Conservation (phyloP, 2,888 invertebrate genomes). For the Trissonchulus sp. region DNA sequence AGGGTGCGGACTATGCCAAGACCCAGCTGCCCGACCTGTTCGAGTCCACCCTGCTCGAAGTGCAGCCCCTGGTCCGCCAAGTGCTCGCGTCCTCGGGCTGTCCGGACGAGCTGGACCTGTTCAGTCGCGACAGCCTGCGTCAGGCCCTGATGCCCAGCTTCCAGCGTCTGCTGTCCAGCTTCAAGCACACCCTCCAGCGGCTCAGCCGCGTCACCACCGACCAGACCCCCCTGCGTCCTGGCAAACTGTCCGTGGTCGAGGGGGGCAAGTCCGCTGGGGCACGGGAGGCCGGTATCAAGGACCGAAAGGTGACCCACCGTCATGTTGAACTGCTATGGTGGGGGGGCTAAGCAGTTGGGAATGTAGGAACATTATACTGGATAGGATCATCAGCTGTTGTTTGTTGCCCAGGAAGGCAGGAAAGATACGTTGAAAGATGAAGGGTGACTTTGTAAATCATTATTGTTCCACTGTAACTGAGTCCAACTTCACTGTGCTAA, state of each 20-base stretch:
- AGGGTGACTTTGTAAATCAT: no score
- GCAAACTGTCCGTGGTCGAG: neutral
- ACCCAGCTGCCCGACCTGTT: conserved; percentile 47
- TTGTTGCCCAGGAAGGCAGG: no score
- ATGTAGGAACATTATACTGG: no score
- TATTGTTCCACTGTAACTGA: no score
- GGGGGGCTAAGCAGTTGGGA: no score
- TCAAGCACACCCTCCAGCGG: conserved; percentile 36
- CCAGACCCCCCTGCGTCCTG: neutral
- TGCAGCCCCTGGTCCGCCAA: conserved; percentile 41
- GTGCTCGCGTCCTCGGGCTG: conserved; percentile 43
- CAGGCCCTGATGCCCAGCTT: conserved; percentile 42
- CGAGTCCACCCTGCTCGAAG: conserved; percentile 39
- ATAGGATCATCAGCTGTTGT: no score
- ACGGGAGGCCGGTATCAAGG: conserved; percentile 29
- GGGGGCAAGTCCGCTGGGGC: neutral
- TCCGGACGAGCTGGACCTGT: conserved; percentile 46
- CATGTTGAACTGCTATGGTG: no score
- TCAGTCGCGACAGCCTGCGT: conserved; percentile 44
- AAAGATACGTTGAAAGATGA: no score
- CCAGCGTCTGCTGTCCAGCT: conserved; percentile 39
- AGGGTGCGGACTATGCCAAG: conserved; percentile 40
- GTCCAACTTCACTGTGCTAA: no score
- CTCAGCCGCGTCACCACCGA: conserved; percentile 2
- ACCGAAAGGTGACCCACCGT: no score